phyloP scores from a whole-genome alignment of 2,888 invertebrate species.

The Dusona sp. region DNA sequence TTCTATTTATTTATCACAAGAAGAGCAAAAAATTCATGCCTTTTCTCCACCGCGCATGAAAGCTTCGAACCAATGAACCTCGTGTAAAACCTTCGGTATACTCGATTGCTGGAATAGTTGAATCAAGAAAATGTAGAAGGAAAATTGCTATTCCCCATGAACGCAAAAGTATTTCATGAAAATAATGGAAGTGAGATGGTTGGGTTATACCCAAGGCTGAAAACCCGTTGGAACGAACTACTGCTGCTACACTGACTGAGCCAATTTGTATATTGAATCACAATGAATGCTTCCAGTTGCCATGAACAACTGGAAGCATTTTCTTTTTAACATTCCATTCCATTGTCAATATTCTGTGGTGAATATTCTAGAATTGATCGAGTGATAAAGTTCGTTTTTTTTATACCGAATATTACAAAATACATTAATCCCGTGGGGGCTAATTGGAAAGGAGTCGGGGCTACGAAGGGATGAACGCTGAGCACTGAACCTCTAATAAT shows the following conservation, averaged over 20 bases:
- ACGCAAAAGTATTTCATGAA: neutral
- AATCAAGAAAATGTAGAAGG: neutral
- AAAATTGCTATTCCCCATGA: neutral
- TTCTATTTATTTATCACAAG: neutral
- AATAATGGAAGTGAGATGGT: neutral
- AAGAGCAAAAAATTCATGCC: neutral
- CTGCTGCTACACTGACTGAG: neutral
- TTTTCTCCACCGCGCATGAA: neutral
- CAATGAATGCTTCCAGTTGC: neutral
- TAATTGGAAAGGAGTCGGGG: too few species aligned
- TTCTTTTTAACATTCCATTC: too few species aligned
- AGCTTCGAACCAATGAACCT: neutral
- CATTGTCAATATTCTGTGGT: neutral
- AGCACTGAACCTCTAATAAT: too few species aligned
- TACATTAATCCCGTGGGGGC: neutral
- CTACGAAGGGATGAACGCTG: too few species aligned
- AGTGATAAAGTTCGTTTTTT: neutral
- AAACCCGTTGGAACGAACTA: neutral
- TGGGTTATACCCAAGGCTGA: neutral
- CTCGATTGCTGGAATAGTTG: neutral
- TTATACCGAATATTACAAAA: neutral
- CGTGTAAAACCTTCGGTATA: too few species aligned
- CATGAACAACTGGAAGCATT: too few species aligned
- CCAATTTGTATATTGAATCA: conserved; percentile 1
- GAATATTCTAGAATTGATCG: neutral